Percentiles rank a stretch among this genome's conserved stretches.
Evolutionary conservation across 2,113 vertebrate genomes (phyloP).

Genomic region (Rana temporaria): DNA sequence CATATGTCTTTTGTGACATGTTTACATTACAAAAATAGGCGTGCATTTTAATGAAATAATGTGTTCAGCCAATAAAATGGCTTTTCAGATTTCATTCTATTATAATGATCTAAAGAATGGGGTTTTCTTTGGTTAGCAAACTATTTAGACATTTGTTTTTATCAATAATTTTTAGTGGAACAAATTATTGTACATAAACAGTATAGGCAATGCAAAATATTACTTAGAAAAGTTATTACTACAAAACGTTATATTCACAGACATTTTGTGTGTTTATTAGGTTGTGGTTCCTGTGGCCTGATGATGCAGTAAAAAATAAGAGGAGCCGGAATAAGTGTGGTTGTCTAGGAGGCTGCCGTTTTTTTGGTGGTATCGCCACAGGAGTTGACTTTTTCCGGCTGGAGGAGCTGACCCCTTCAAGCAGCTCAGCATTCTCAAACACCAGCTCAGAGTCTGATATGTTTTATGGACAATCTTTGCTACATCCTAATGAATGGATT

Average conservation of each 20-base stretch:
- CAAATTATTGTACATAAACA: no score
- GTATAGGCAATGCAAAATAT: no score
- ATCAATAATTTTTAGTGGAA: no score
- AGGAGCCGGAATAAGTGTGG: conserved; percentile 91
- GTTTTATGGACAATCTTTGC: conserved; percentile 93
- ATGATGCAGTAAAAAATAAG: conserved; percentile 84
- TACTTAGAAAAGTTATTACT: no score
- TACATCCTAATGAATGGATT: conserved; percentile 94
- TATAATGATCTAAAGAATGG: no score
- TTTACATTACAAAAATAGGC: no score
- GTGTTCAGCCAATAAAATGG: no score
- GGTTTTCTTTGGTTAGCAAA: not conserved
- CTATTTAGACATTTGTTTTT: no score
- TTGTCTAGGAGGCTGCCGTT: conserved; percentile 93
- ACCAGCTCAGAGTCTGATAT: conserved; percentile 86
- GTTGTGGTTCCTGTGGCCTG: conserved; percentile 97
- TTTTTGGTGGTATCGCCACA: conserved; percentile 88
- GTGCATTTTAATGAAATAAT: no score
- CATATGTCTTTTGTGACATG: no score
- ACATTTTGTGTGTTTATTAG: conserved; percentile 67
- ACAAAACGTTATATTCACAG: no score
- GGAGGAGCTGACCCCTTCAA: conserved; percentile 91
- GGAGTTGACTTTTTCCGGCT: conserved; percentile 92
- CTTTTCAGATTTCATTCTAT: no score
- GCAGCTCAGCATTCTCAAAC: conserved; percentile 89